Percentiles rank a stretch among this genome's conserved stretches.
Conservation (phyloP, 1,140 invertebrate species). For the Brachionus calyciflorus region DNA sequence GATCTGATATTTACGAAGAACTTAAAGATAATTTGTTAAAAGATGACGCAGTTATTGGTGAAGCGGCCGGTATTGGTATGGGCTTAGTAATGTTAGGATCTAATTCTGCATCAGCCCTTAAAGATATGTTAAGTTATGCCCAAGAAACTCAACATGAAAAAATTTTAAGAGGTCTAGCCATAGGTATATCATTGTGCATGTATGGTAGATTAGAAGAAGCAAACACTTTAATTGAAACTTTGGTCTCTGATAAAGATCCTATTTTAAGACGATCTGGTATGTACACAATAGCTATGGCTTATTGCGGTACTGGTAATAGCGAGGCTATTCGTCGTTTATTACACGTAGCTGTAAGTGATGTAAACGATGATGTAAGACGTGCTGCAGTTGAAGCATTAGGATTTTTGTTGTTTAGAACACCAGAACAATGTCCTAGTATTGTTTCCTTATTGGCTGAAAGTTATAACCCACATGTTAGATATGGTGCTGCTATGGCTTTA, state of each 20-base stretch:
- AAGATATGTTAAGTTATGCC: constrained; percentile 79
- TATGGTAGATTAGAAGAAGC: constrained; percentile 93
- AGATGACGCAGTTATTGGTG: constrained; percentile 92
- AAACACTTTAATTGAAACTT: constrained; percentile 82
- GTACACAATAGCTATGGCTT: constrained; percentile 96
- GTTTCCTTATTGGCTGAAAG: constrained; percentile 93
- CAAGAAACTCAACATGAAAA: constrained; percentile 95
- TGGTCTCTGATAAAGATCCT: constrained; percentile 68
- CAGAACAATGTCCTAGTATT: constrained; percentile 93
- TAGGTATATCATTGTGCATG: constrained; percentile 93
- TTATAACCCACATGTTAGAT: constrained; percentile 98
- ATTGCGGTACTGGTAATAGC: constrained; percentile 95
- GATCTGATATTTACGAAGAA: constrained; percentile 76
- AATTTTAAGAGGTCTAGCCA: constrained; percentile 87
- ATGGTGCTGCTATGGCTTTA: constrained; percentile 96
- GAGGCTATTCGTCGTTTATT: constrained; percentile 88
- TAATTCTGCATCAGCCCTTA: constrained; percentile 78
- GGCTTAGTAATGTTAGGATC: constrained; percentile 97
- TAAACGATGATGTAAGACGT: constrained; percentile 94
- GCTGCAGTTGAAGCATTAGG: constrained; percentile 95
- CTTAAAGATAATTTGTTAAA: constrained; percentile 94
- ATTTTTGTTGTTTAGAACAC: constrained; percentile 89
- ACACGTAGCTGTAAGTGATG: constrained; percentile 94
- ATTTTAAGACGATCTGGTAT: constrained; percentile 75
- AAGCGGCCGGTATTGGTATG: constrained; percentile 96